A percentile compares a stretch with the other conserved stretches of the same genome.
Conservation (phyloP, 2,888 invertebrate genomes). For the Scelioninae gen. 2 region DNA sequence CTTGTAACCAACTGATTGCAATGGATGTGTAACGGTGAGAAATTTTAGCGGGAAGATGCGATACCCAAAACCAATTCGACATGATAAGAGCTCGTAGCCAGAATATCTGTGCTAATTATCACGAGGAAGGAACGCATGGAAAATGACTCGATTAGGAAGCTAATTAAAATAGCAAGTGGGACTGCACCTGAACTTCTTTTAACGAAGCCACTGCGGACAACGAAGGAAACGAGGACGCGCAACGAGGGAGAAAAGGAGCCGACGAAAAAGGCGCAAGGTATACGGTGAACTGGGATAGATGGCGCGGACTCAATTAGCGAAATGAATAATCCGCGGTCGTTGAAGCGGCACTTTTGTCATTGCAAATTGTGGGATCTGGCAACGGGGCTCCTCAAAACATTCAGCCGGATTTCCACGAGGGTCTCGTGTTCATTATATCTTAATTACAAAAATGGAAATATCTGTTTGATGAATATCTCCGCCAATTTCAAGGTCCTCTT, state of each 20-base stretch:
- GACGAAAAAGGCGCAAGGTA: slow-evolving; percentile 39
- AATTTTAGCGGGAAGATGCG: background rate
- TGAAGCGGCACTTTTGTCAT: slow-evolving; percentile 49
- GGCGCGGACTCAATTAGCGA: slow-evolving; percentile 65
- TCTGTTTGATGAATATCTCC: slow-evolving; percentile 49
- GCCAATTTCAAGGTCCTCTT: slow-evolving; percentile 50
- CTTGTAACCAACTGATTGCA: no score
- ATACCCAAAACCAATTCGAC: background rate
- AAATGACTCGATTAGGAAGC: slow-evolving; percentile 47
- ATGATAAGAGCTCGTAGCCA: slow-evolving; percentile 10
- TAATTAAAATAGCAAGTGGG: slow-evolving; percentile 58
- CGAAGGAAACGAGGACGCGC: slow-evolving; percentile 36
- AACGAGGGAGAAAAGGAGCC: slow-evolving; percentile 26
- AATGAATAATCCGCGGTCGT: slow-evolving; percentile 65
- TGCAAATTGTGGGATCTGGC: slow-evolving; percentile 46
- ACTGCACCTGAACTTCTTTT: slow-evolving; percentile 50
- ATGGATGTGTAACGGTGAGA: no score
- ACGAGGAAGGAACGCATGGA: slow-evolving; percentile 6
- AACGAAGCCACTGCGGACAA: slow-evolving; percentile 45
- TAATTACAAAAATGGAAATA: slow-evolving; percentile 64
- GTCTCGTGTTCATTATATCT: slow-evolving; percentile 65
- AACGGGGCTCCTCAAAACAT: slow-evolving; percentile 43
- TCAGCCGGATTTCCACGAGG: slow-evolving; percentile 56
- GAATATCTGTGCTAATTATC: slow-evolving; percentile 18
- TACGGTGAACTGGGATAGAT: no score